Conservation (phyloP, 2,797 vertebrate genomes). For the Pempheris klunzingeri region DNA sequence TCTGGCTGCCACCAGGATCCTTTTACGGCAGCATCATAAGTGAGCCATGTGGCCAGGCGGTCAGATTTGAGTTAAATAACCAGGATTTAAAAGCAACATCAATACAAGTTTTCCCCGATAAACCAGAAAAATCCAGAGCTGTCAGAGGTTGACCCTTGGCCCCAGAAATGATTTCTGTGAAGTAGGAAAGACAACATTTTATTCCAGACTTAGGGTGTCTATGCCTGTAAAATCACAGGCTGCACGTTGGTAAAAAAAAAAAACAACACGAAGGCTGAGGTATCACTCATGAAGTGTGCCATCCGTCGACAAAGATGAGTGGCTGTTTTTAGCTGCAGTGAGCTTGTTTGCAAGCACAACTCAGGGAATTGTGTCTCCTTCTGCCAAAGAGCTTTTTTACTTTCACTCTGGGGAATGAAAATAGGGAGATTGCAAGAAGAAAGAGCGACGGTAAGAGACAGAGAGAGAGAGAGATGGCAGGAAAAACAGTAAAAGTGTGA, state of each 20-base stretch:
- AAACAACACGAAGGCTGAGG: constrained; percentile 50
- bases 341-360: constrained; percentile 66
- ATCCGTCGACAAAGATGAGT: constrained; percentile 65
- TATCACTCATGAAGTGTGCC: constrained; percentile 62
- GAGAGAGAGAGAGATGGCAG: constrained; percentile 24
- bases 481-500: constrained; percentile 23
- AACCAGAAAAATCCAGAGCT: constrained; percentile 20
- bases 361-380: constrained; percentile 67
- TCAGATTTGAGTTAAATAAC: constrained; percentile 33
- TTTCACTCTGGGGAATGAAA: constrained; percentile 74
- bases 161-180: constrained; percentile 37
- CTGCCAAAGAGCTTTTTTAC: constrained; percentile 66
- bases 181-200: constrained; percentile 46
- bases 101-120: constrained; percentile 29
- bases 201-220: constrained; percentile 25
- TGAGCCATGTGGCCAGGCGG: constrained; percentile 8
- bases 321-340: constrained; percentile 78
- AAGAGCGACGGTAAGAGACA: constrained; percentile 39
- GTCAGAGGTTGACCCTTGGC: constrained; percentile 22
- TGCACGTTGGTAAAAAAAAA: constrained; percentile 36
- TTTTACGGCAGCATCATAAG: constrained; percentile 40
- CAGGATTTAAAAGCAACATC: constrained; percentile 41
- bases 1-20: constrained; percentile 48
- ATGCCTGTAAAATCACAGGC: constrained; percentile 43
- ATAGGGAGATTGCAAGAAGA: constrained; percentile 60